Evolutionary conservation across 2,888 invertebrate genomes (phyloP).

Genomic region (Muschampia plurimacula): DNA sequence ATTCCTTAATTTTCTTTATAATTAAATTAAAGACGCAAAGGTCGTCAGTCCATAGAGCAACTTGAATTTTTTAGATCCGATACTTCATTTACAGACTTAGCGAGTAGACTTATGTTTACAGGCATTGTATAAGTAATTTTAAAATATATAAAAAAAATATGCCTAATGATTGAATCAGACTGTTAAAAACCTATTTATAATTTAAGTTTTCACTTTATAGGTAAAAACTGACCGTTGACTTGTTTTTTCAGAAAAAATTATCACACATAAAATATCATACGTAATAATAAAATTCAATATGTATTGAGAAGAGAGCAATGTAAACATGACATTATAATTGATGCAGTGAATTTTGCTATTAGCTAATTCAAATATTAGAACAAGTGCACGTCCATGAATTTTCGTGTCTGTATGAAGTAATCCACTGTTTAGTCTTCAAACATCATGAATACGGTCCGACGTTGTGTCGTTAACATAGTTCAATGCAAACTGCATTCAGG

Average conservation of each 20-base stretch:
- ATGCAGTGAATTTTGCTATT: slow-evolving; percentile 1
- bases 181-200: too few species aligned
- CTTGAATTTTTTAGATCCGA: too few species aligned
- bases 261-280: background rate
- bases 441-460: slow-evolving; percentile 14
- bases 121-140: too few species aligned
- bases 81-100: too few species aligned
- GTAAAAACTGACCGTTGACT: accelerated
- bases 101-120: too few species aligned
- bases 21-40: too few species aligned
- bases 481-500: slow-evolving; percentile 76
- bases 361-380: slow-evolving; percentile 15
- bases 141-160: too few species aligned
- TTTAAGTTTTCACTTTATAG: too few species aligned
- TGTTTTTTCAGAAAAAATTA: too few species aligned
- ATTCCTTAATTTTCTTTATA: too few species aligned
- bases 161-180: too few species aligned
- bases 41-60: too few species aligned
- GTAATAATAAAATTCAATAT: background rate
- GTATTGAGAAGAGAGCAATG: background rate
- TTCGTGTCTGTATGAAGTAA: slow-evolving; percentile 26
- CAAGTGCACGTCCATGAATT: slow-evolving; percentile 15
- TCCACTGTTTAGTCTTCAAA: slow-evolving; percentile 42
- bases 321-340: background rate
- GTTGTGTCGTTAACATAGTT: slow-evolving; percentile 54